Base-by-base conservation (phyloP, 2,797 vertebrate species). In the Poeciliopsis infans region DNA sequence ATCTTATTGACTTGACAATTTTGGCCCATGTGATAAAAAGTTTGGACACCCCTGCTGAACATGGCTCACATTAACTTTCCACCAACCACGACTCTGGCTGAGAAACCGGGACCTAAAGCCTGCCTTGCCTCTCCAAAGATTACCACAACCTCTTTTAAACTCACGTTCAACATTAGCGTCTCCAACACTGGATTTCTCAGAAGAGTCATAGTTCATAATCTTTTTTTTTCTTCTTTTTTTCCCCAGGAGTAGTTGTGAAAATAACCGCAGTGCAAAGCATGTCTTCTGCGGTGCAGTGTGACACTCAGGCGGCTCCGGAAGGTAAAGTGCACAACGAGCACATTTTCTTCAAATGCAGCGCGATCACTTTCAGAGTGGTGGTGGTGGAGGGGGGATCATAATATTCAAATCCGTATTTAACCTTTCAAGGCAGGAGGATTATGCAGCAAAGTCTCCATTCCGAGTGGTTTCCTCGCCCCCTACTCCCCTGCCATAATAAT, bases 401-500 rank as follows among this genome's bases (percentile, higher is more conserved):
- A 94, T 95, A 95, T 95, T 95, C 92, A 96, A 95, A 96, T 96
- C 93, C 90, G 92, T 95, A 94, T 96, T 96, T 95, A 96, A 96
- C 95, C 95, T 96, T 96, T 95, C 92, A 94, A 95, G 93, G 93
- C 93, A 90, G 92, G 81, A 90, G 95, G 95, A 96, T 96, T 96
- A 95, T 95, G 91, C 89, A 85, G 92, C 90, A 95, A 95, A 96
- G 93, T 94, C 94, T 95, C 91, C 88, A 93, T 95, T 96, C 93
- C 90, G 78, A 92, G 92, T 92, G 75, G 89, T 93, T 95, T 93
- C 89, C 88, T 93, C 80, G 79, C 91, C 94, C 94, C 94, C 92
- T 94, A 93, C 95, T 95, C 90, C 88, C 91, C 89, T 93, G 93
- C 94, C 92, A 95, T 95, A 96, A 96, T 96, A 96, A 95, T 82